phyloP scores from a whole-genome alignment of 2,113 vertebrate genomes.

The Pachypanchax playfairii region DNA sequence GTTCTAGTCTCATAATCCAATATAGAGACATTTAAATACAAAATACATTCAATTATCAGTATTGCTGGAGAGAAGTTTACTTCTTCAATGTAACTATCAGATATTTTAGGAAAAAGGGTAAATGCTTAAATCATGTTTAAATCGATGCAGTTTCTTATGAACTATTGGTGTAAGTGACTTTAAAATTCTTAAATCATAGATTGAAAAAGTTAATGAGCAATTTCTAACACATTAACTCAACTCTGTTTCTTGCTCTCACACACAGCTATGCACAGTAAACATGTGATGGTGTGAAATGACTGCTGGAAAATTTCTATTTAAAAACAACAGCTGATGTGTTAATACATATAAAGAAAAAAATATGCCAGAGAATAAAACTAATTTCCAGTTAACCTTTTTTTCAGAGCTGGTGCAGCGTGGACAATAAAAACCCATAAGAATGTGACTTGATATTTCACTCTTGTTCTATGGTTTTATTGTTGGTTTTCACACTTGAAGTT shows the following conservation, averaged over 20 bases:
- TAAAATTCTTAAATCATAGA: not conserved
- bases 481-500: not conserved
- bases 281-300: not conserved
- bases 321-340: not conserved
- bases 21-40: not conserved
- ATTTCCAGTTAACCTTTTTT: too few relatives aligned
- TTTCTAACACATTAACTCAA: not conserved
- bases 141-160: not conserved
- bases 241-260: not conserved
- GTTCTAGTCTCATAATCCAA: not conserved
- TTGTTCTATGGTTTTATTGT: not conserved
- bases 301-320: not conserved
- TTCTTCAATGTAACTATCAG: too few relatives aligned
- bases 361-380: too few relatives aligned
- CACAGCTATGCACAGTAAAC: not conserved
- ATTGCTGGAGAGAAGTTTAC: too few relatives aligned
- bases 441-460: not conserved
- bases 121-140: too few relatives aligned
- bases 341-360: not conserved
- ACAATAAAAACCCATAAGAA: not conserved
- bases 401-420: too few relatives aligned
- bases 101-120: too few relatives aligned
- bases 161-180: not conserved
- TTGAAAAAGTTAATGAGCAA: not conserved
- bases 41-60: not conserved